Evolutionary conservation across 2,797 vertebrate species (phyloP).

Genomic region (Ptychobarbus kaznakovi): DNA sequence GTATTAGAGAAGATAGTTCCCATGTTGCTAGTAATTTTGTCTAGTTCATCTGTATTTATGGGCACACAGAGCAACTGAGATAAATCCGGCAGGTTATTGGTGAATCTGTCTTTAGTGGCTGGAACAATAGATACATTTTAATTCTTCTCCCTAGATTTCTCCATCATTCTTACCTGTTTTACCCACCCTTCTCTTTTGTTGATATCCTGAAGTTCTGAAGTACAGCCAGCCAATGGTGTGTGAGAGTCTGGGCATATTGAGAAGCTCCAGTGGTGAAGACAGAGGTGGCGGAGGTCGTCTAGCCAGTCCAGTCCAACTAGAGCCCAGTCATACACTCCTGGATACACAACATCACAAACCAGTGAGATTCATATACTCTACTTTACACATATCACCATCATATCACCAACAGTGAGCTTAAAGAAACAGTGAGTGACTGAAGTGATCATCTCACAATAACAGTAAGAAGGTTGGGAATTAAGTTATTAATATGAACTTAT

Average conservation of each 20-base stretch:
- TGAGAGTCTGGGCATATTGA: constrained; percentile 79
- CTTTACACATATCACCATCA: not conserved
- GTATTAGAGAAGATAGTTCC: too few species aligned
- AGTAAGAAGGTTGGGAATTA: not conserved
- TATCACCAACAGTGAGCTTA: not conserved
- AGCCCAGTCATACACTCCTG: constrained; percentile 91
- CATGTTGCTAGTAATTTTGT: too few species aligned
- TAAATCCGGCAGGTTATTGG: too few species aligned
- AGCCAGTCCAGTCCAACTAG: constrained; percentile 83
- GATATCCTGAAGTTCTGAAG: constrained; percentile 78
- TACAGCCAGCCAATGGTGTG: constrained; percentile 87
- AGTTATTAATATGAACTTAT: too few species aligned
- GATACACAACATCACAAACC: constrained; percentile 86
- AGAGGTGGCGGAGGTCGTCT: constrained; percentile 75
- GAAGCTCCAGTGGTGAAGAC: constrained; percentile 73
- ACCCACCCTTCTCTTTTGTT: not conserved
- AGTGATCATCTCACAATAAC: not conserved
- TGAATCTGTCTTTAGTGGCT: too few species aligned
- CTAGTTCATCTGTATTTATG: too few species aligned
- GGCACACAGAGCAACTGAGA: too few species aligned
- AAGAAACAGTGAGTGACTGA: not conserved
- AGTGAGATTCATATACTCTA: constrained; percentile 70
- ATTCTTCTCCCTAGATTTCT: not conserved
- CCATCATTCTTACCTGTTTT: not conserved
- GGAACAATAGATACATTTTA: too few species aligned